Percentiles rank a stretch among this genome's conserved stretches.
Conservation (phyloP, 2,113 vertebrate genomes). For the Pteropus alecto region DNA sequence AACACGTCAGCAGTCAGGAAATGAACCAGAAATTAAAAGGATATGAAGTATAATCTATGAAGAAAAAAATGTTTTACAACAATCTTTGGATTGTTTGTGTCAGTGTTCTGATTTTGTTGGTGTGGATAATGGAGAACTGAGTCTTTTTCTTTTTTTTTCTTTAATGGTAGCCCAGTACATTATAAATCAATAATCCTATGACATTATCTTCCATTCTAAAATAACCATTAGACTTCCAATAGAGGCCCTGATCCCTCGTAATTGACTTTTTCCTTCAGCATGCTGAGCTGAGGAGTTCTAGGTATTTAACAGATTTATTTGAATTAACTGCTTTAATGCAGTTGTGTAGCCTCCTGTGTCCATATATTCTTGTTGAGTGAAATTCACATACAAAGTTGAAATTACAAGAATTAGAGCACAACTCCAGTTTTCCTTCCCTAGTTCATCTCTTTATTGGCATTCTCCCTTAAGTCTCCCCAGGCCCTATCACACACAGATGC, state of each 20-base stretch:
- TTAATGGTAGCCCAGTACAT: background rate
- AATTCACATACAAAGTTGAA: background rate
- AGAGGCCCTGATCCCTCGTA: background rate
- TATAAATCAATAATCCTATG: slow-evolving; percentile 28
- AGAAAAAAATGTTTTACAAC: background rate
- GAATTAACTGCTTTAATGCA: background rate
- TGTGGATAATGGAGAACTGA: background rate
- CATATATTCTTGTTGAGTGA: background rate
- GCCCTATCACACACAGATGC: no score
- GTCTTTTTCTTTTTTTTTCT: background rate
- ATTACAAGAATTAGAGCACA: background rate
- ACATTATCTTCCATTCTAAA: slow-evolving; percentile 14
- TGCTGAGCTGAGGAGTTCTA: background rate
- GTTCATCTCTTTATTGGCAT: background rate
- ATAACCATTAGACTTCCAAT: slow-evolving; percentile 29
- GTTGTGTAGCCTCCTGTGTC: background rate
- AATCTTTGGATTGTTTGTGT: background rate
- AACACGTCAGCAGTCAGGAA: background rate
- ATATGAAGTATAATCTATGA: background rate
- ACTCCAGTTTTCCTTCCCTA: background rate
- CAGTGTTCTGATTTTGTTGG: background rate
- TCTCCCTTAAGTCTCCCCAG: background rate
- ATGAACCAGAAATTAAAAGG: slow-evolving; percentile 40
- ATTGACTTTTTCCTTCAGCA: slow-evolving; percentile 32
- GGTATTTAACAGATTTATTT: slow-evolving; percentile 1